phyloP scores from a whole-genome alignment of 2,113 vertebrate genomes.

The Lontra canadensis region DNA sequence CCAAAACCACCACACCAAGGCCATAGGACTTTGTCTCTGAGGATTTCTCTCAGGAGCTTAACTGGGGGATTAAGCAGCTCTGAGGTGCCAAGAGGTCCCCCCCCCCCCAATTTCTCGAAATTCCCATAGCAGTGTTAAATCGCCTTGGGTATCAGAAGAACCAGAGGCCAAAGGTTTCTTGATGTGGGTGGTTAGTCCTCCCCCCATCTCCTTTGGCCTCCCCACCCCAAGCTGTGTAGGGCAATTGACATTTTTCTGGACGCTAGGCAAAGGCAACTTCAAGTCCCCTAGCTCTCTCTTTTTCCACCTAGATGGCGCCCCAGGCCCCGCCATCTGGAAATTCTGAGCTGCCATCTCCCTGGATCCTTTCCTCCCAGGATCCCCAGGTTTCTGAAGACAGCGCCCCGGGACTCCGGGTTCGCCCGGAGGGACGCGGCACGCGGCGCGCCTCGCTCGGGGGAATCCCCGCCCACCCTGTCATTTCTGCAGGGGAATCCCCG shows the following conservation, averaged over 20 bases:
- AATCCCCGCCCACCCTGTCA: conserved; percentile 70
- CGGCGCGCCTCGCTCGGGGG: neutral
- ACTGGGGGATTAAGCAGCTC: neutral
- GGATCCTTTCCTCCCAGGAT: neutral
- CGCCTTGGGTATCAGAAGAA: neutral
- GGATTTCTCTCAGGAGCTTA: conserved; percentile 26
- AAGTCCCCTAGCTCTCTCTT: conserved; percentile 39
- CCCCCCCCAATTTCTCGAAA: neutral
- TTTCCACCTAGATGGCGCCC: conserved; percentile 70
- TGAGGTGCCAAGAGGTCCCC: neutral
- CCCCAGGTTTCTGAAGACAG: neutral
- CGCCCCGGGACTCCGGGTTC: neutral
- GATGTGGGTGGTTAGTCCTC: neutral
- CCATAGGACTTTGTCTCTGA: neutral
- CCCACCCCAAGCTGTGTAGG: neutral
- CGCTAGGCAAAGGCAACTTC: conserved; percentile 37
- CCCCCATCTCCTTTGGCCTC: neutral
- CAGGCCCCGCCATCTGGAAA: neutral
- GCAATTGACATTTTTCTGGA: neutral
- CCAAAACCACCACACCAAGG: neutral
- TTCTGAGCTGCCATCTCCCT: neutral
- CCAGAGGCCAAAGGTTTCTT: neutral
- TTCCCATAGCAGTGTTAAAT: neutral
- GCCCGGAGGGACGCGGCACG: neutral
- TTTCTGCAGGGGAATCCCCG: conserved; percentile 66